Evolutionary conservation across 2,888 invertebrate genomes (phyloP).

Genomic region (Gibbula magus): DNA sequence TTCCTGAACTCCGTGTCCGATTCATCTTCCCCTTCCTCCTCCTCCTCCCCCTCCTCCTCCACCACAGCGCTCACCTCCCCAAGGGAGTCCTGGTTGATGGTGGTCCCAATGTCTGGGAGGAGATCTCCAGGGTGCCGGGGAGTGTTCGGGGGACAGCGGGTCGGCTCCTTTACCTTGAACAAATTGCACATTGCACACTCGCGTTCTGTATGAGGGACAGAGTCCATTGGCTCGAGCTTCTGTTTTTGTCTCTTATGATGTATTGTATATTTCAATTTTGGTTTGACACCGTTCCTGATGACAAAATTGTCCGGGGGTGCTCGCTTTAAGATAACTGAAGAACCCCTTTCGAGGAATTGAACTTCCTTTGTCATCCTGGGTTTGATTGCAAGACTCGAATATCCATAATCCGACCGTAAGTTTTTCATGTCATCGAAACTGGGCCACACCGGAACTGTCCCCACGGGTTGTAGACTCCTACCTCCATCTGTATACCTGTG

Average conservation of each 20-base stretch:
- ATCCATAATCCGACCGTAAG: not conserved
- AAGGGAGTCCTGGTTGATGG: not conserved
- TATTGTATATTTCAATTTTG: not conserved
- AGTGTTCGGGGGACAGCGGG: conserved; percentile 17
- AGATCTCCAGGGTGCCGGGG: not conserved
- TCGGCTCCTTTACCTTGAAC: conserved; percentile 4
- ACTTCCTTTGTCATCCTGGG: not conserved
- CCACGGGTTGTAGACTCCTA: not conserved
- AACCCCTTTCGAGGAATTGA: not conserved
- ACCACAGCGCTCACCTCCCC: not conserved
- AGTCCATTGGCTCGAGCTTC: conserved; percentile 7
- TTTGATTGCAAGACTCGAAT: not conserved
- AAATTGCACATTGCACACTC: conserved; percentile 17
- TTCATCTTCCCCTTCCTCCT: not conserved
- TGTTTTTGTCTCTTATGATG: not conserved
- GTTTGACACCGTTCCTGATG: conserved; percentile 1
- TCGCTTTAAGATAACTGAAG: not conserved
- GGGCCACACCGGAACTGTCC: not conserved
- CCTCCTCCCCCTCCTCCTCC: not conserved
- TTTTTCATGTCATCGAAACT: not conserved
- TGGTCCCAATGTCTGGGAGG: not conserved
- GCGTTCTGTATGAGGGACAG: not conserved
- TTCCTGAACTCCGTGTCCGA: not conserved
- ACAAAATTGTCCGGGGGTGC: not conserved
- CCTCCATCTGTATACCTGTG: not conserved